Evolutionary conservation across 1,140 invertebrate species (phyloP), one percentile per base, ranked within the genome.

Genomic region (Eurytemora carolleeae): DNA sequence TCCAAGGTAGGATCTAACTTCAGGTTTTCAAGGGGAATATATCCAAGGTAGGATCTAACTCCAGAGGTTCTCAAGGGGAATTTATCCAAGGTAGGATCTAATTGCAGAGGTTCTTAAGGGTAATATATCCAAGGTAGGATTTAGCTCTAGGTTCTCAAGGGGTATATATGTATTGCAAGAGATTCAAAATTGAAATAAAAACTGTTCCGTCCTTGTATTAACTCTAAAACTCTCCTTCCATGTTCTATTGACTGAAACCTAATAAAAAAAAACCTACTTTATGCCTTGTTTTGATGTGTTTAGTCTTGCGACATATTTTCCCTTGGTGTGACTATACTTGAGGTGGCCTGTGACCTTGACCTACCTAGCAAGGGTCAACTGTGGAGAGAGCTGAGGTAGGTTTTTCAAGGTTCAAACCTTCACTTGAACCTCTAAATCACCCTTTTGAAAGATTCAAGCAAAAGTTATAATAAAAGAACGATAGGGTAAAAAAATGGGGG

Each of bases 241-340:
- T n/a, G 31, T 44, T 44, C 31, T 44, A 44, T 44, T 44, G n/a
- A 44, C n/a, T n/a, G n/a, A 44, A 44, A 44, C n/a, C n/a, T 44
- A 44, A 44, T 12, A 44, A 12, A 12, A 44, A 7, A 44, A 44
- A 12, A 44, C 31, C 7, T 44, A 7, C 7, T 7, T 44, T 44
- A n/a, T 44, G n/a, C 31, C n/a, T 44, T 44, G 31, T 44, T 44
- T 44, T 44, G 7, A 12, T 12, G 7, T 7, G 7, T 44, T 44
- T 44, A 44, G 31, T 7, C 7, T 12, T 44, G 31, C 17, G 80
- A 80, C 67, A 76, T 80, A 63, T 82, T 79, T 66, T 83, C 81
- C 68, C 68, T 87, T 19, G 85, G 85, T 3, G 79, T 87, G 64
- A 80, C 81, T 16, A 77, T 85, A 63, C 68, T 87, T 24, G 84